A percentile compares a stretch with the other conserved stretches of the same genome.
Evolutionary conservation across 1,140 invertebrate species (phyloP).

Genomic region (Drosophila pruinosa): DNA sequence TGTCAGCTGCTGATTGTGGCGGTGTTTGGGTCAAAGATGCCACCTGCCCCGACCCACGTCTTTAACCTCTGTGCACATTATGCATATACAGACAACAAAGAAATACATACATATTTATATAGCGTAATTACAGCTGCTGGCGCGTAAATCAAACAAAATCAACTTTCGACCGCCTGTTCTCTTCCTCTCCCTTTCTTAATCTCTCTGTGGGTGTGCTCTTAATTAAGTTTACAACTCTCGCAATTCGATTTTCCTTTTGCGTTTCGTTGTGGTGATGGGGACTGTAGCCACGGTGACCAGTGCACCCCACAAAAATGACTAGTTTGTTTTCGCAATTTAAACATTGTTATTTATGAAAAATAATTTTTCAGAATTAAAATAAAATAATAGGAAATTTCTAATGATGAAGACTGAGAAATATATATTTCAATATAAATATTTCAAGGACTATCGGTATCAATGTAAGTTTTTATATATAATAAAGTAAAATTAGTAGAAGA

Average conservation of each 20-base stretch:
- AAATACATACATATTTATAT: neutral
- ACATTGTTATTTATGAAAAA: too few relatives aligned
- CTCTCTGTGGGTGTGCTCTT: constrained; percentile 46
- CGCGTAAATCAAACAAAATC: constrained; percentile 78
- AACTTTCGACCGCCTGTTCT: constrained; percentile 33
- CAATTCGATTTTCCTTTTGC: constrained; percentile 63
- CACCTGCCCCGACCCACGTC: neutral
- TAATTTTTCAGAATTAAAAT: too few relatives aligned
- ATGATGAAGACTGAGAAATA: too few relatives aligned
- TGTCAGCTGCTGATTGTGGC: constrained; percentile 5
- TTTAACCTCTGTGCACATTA: constrained; percentile 6
- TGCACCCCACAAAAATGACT: constrained; percentile 23
- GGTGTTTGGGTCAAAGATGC: constrained; percentile 34
- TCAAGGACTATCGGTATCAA: too few relatives aligned
- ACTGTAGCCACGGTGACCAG: constrained; percentile 21
- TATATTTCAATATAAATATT: too few relatives aligned
- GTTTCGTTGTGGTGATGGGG: constrained; percentile 22
- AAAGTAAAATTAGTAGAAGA: too few relatives aligned
- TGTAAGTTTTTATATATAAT: too few relatives aligned
- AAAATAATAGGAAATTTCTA: too few relatives aligned
- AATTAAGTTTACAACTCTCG: constrained; percentile 77
- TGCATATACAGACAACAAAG: neutral
- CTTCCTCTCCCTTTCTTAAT: too few relatives aligned
- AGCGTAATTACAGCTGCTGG: constrained; percentile 46
- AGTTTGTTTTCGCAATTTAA: neutral